Evolutionary conservation across 2,888 invertebrate species (phyloP), one percentile per base, ranked within the genome.

Genomic region (Lasioglossum zephyrum): DNA sequence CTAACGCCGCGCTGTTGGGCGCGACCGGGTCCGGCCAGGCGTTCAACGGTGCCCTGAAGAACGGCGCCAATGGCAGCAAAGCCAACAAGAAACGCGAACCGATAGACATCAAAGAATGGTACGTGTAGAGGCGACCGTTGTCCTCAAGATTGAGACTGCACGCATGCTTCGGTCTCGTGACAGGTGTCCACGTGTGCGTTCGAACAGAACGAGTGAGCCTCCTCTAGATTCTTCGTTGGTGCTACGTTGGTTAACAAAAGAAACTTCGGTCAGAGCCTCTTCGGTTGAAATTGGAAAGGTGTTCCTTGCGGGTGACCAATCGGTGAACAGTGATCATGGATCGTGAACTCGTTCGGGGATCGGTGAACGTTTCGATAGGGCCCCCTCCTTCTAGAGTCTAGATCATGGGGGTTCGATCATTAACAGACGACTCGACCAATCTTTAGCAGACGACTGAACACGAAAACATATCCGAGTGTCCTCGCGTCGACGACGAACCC

Each of bases 101-200:
- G 87, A 98, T 98, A 96, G 98, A 98, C 95, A 98, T 99, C 95
- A 99, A 99, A 96, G 99, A 99, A 96, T 99, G 99, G 99, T 99
- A 99, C 95, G 99, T 99, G 95, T 98, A 97, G 96, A 83, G 73
- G n/a, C 13, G 66, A 70, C 60, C 60, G 60, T 31, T 26, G 72
- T 75, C 70, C 63, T 41, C 72, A 72, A 49, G 26, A 16, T 26
- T 26, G 53, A 44, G 70, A 73, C 70, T 57, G 57, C 79, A 47
- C 84, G n/a, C 70, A 77, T 74, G 77, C 60, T 84, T 72, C 18
- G 57, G 47, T 49, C 72, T 74, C 77, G 80, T 75, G 84, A 8
- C 69, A n/a, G 60, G 60, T 84, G 69, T 39, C 70, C 63, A n/a
- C 39, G 36, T 31, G 39, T n/a, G 6, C 53, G 47, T 57, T 22